Evolutionary conservation across 1,140 invertebrate genomes (phyloP), one percentile per base, ranked within the genome.

Genomic region (Himalopsyche phryganea): DNA sequence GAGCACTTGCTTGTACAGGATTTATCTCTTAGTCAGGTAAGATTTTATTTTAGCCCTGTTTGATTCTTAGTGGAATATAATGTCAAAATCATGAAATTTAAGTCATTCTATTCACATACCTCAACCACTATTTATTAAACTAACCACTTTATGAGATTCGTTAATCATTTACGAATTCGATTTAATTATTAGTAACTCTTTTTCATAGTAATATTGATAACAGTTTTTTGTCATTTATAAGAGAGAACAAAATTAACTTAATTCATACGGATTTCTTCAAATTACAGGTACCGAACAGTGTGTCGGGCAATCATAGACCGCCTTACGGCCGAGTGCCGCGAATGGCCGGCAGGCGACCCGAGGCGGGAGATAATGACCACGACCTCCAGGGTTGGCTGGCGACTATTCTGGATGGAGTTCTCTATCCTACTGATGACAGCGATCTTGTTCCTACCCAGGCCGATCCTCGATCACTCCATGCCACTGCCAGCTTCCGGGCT

Each of bases 361-460:
- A 23, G 55, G 13, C 32, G 17, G 14, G 20, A 58, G 2, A 58
- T 50, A 5, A 58, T 58, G 55, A 33, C 35, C 2, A 53, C 35
- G n/a, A 50, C 61, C 9, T 45, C 61, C 1, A 54, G 41, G n/a
- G 44, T 40, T 14, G 61, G 61, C 14, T 58, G 55, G 51, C 33
- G 15, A 20, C 42, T 63, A 17, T 63, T 63, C 56, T 58, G 52
- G 54, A 14, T 58, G 6, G 61, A 63, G 38, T 33, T 50, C 3
- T 20, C 58, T 14, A 40, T 58, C 14, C 50, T 63, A 6, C 10
- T 28, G 4, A 46, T 55, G 46, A 58, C 61, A 3, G 46, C 55
- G 1, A 13, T 47, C n/a, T 54, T 58, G 17, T 63, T 63, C 32
- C 1, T 58, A 0, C 11, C 50, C 32, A 44, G 51, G 14, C 50